Evolutionary conservation across 2,888 invertebrate genomes (phyloP).

Genomic region (Malthinus flaveolus): DNA sequence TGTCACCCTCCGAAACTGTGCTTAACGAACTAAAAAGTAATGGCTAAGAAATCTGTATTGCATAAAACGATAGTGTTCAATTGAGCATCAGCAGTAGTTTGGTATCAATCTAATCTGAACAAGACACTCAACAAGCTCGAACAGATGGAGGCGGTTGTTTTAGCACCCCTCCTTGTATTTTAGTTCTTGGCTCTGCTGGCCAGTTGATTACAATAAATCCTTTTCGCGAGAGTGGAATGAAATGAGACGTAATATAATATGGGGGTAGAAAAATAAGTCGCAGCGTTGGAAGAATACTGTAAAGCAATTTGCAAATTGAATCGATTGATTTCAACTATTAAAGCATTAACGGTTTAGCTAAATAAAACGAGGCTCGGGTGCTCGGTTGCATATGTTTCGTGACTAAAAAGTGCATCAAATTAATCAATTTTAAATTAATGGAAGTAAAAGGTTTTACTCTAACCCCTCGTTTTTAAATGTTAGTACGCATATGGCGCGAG

Average conservation of each 20-base stretch:
- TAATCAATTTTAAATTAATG: conserved; percentile 44
- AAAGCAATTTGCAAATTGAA: conserved; percentile 49
- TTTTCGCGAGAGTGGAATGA: conserved; percentile 42
- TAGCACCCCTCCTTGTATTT: conserved; percentile 37
- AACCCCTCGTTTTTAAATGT: conserved; percentile 22
- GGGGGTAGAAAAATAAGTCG: conserved; percentile 15
- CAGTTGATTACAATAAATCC: conserved; percentile 41
- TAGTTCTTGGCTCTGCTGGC: conserved; percentile 41
- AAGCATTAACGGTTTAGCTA: conserved; percentile 12
- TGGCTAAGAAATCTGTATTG: conserved; percentile 34
- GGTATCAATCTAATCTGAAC: conserved; percentile 45
- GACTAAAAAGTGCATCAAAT: conserved; percentile 41
- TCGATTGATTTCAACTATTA: conserved; percentile 40
- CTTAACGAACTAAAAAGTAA: conserved; percentile 36
- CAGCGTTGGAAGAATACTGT: conserved; percentile 26
- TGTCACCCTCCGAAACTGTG: conserved; percentile 1
- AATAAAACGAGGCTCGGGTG: conserved; percentile 2
- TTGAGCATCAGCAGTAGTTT: conserved; percentile 38
- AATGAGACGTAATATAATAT: conserved; percentile 42
- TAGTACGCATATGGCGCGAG: conserved; percentile 21
- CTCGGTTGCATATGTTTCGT: conserved; percentile 36
- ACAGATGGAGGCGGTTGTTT: conserved; percentile 45
- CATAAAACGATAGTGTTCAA: conserved; percentile 39
- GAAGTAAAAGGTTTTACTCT: conserved; percentile 35
- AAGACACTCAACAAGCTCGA: conserved; percentile 40